Base-by-base conservation (phyloP, 2,888 invertebrate genomes). In the Osedax fenrisi region DNA sequence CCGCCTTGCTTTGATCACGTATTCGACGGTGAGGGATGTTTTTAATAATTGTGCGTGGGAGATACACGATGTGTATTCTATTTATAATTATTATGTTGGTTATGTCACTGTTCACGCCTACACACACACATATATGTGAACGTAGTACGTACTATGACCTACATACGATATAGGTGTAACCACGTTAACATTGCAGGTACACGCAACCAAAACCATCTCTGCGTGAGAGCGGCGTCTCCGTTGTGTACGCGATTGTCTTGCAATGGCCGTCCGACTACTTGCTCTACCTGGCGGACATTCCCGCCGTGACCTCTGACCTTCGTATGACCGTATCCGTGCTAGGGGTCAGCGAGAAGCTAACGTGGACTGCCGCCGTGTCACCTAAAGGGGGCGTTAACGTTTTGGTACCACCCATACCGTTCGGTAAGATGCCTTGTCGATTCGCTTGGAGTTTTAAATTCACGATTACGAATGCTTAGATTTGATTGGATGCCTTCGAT, bases 201-300 rank as follows among this genome's bases (percentile, higher is more conserved):
- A 78, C 78, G 13, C 66, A 69, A 3, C 75, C 77, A 67, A 75
- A 75, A n/a, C n/a, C 68, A 1, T 24, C 76, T 10, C 25, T 41
- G 17, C 41, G 10, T 17, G 5, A 5, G 41, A 10, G 23, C 23
- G 76, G 76, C 2, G 78, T 78, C 3, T 77, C 77, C 26, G 75
- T 72, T 24, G 86, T 91, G 17, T 92, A 90, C 83, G 91, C 90
- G 0, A 88, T 88, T 69, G 84, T 89, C 22, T 84, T 92, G 56
- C 82, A 87, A 1, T 92, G 92, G 90, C 91, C 92, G 0, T 81
- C 83, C 24, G 83, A 87, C 66, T 87, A 87, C 76, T 81, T 85
- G 22, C 83, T 90, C 10, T 78, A 83, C 24, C 83, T 90, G 5
- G 86, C 86, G 77, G 1, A 22, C 25, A 83, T 87, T 0, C 81